Evolutionary conservation across 2,888 invertebrate species (phyloP).

Genomic region (Nomada hirtipes): DNA sequence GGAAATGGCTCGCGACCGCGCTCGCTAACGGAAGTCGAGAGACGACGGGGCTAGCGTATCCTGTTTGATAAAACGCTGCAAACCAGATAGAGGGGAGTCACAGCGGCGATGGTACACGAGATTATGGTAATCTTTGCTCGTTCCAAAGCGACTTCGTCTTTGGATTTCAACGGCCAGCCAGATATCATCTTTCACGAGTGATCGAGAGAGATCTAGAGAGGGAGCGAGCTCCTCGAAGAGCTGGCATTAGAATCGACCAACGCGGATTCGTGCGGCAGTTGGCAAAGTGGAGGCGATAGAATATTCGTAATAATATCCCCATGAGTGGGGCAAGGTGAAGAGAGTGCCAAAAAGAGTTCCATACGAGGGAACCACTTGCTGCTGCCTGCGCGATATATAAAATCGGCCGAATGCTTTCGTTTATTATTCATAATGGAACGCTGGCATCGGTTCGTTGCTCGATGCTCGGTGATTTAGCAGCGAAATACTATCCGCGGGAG

Average conservation of each 20-base stretch:
- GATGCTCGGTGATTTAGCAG: slow-evolving; percentile 55
- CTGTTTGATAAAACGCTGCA: slow-evolving; percentile 51
- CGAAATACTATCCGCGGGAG: slow-evolving; percentile 8
- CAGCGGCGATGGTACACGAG: slow-evolving; percentile 46
- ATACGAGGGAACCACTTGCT: slow-evolving; percentile 53
- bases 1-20: slow-evolving; percentile 54
- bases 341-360: slow-evolving; percentile 19
- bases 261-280: too few relatives aligned
- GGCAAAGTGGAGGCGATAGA: too few relatives aligned
- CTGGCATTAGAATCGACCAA: too few relatives aligned
- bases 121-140: slow-evolving; percentile 52
- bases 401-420: slow-evolving; percentile 69
- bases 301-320: background rate
- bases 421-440: slow-evolving; percentile 80
- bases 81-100: slow-evolving; percentile 41
- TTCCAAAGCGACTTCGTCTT: slow-evolving; percentile 39
- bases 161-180: slow-evolving; percentile 33
- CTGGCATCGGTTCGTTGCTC: slow-evolving; percentile 66
- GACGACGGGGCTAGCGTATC: slow-evolving; percentile 37
- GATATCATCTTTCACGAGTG: slow-evolving; percentile 2
- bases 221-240: background rate
- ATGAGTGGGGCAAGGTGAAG: background rate
- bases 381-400: slow-evolving; percentile 32
- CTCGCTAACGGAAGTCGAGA: slow-evolving; percentile 46
- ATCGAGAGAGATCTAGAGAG: background rate